Evolutionary conservation across 53 echinoderm and acorn worm genomes (phyloP), one percentile per base, ranked within the genome.

Genomic region (Hippasteria phrygiana): DNA sequence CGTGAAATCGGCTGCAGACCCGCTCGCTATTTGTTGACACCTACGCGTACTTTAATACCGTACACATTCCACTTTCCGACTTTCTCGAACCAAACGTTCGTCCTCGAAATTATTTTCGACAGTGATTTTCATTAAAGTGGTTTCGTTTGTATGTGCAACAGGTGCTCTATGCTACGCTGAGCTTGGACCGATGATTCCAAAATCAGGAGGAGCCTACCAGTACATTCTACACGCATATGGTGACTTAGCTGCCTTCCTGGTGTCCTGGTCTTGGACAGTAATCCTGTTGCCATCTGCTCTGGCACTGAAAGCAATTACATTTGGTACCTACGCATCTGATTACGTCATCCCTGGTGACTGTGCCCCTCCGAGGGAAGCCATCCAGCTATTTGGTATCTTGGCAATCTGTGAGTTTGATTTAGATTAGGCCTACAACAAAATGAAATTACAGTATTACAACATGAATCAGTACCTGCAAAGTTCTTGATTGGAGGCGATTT

Each of bases 311-410:
- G 1, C 85, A 18, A 43, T 85, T 6, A 85, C 85, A 18, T 36
- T 85, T 20, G 67, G 69, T 0, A 85, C 85, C 36, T 85, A 85
- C 43, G 34, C 51, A 7, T 20, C 50, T 6, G 85, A 71, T 38
- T 85, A 70, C 51, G 38, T 85, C 70, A 85, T 85, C 36, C 71
- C 85, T 33, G 85, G 85, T 24, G 48, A 85, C 47, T 85, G 85
- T 43, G 34, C 70, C 22, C 85, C 85, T 69, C 85, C 85, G 8
- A 71, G n/a, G 28, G 85, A 67, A 85, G 71, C 85, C 13, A 48
- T 85, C 47, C 63, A 71, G 39, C 69, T 85, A 4, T 51, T 85
- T 51, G 85, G 70, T n/a, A 85, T 71, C 37, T 0, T 85, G 20
- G 33, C 71, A 38, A 34, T 85, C 71, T 48, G 85, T 85, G 26